Percentiles rank a stretch among this genome's conserved stretches.
Evolutionary conservation across 2,797 vertebrate genomes (phyloP).

Genomic region (Mastacembelus armatus): DNA sequence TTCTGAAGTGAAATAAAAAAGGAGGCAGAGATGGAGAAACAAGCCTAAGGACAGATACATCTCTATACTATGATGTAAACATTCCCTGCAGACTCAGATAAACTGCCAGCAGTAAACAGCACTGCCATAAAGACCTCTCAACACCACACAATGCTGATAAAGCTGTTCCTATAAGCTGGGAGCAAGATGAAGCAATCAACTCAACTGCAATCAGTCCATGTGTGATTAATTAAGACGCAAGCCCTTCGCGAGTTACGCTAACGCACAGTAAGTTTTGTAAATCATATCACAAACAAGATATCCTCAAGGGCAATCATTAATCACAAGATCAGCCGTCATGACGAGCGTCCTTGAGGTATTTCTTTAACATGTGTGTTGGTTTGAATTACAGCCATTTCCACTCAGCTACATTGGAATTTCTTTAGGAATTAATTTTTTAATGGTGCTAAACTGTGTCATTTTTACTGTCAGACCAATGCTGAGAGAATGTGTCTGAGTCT

Average conservation of each 20-base stretch:
- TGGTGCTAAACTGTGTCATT: conserved; percentile 11
- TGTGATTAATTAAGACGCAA: conserved; percentile 68
- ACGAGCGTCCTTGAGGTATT: conserved; percentile 58
- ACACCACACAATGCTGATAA: conserved; percentile 49
- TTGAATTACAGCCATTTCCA: conserved; percentile 28
- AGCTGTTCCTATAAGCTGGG: conserved; percentile 47
- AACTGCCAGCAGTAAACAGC: conserved; percentile 41
- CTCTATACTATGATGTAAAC: conserved; percentile 39
- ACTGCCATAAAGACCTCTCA: conserved; percentile 48
- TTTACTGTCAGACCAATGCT: conserved; percentile 20
- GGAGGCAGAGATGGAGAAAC: conserved; percentile 35
- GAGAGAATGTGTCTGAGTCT: conserved; percentile 15
- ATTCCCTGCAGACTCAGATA: conserved; percentile 25
- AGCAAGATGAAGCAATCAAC: conserved; percentile 61
- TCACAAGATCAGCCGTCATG: conserved; percentile 63
- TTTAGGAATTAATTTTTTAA: conserved; percentile 25
- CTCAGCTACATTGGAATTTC: conserved; percentile 37
- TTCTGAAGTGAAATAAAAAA: conserved; percentile 53
- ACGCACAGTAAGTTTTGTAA: conserved; percentile 53
- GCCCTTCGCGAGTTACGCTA: conserved; percentile 37
- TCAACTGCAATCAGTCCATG: conserved; percentile 54
- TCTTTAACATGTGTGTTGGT: conserved; percentile 17
- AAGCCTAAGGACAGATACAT: conserved; percentile 22
- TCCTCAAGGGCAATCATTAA: conserved; percentile 75
- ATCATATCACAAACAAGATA: conserved; percentile 73